Conservation (phyloP, 2,797 vertebrate species). For the Phoebastria nigripes region DNA sequence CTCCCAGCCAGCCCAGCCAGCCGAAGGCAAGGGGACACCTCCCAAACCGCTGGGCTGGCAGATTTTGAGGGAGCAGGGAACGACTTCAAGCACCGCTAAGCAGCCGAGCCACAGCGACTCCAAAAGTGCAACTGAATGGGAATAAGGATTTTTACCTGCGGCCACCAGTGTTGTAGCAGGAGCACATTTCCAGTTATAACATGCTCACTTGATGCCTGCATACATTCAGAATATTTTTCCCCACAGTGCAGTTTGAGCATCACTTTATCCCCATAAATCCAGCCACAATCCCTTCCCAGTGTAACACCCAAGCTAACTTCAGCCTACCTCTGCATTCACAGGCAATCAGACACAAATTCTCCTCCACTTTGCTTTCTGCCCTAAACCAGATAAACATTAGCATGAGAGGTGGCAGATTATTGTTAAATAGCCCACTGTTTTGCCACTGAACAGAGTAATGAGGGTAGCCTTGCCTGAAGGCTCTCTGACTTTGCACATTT, state of each 20-base stretch:
- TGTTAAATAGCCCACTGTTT: background rate
- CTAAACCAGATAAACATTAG: background rate
- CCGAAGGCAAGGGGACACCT: background rate
- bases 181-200: background rate
- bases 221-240: background rate
- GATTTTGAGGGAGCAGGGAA: background rate
- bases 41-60: fast-evolving
- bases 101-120: background rate
- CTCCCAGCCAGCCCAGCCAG: background rate
- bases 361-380: background rate
- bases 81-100: fast-evolving
- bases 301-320: background rate
- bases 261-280: background rate
- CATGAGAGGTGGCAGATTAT: background rate
- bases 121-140: background rate
- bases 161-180: background rate
- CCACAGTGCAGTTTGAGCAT: background rate
- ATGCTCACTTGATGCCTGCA: background rate
- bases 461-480: background rate
- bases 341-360: background rate
- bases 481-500: background rate
- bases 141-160: background rate
- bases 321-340: background rate
- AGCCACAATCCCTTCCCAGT: background rate
- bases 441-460: background rate